These are phyloP conservation scores for Bombus vancouverensis DNA, from an alignment of 1,140 invertebrate species.

Conservation along the genomic window DNA sequence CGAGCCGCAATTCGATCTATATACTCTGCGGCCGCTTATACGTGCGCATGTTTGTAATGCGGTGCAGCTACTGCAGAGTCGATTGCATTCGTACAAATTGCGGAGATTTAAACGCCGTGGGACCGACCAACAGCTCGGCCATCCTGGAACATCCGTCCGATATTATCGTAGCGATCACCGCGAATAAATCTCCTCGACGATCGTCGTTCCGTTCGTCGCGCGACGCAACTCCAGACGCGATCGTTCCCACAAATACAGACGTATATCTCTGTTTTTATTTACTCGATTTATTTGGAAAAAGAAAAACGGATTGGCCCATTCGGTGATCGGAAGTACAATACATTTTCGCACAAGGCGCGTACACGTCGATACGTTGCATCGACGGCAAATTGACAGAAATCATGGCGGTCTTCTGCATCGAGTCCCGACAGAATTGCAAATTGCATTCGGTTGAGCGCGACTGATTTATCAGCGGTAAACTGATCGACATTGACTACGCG, in stretches of 20 bases:
- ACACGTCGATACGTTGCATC: too few species aligned
- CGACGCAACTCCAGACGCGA: too few species aligned
- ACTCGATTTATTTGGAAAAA: too few species aligned
- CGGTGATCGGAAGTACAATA: neutral
- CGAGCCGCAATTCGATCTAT: slow-evolving; percentile 65
- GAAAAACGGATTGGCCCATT: too few species aligned
- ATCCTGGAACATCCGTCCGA: neutral
- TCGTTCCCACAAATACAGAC: too few species aligned
- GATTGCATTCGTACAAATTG: slow-evolving; percentile 46
- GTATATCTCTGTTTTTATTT: too few species aligned
- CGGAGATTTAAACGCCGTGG: slow-evolving; percentile 51
- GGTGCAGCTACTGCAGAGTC: slow-evolving; percentile 39
- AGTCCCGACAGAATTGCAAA: slow-evolving; percentile 31
- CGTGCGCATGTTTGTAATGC: slow-evolving; percentile 57
- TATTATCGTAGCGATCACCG: slow-evolving; percentile 2
- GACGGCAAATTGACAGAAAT: neutral
- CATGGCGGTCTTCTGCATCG: neutral
- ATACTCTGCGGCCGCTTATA: slow-evolving; percentile 53
- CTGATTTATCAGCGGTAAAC: too few species aligned
- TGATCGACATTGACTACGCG: too few species aligned
- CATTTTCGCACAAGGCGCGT: neutral
- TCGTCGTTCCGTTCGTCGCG: too few species aligned
- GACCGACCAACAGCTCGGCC: neutral
- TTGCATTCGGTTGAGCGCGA: neutral
- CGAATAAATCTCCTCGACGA: neutral